Percentiles rank a stretch among this genome's conserved stretches.
phyloP scores from a whole-genome alignment of 2,797 vertebrate genomes.

The Melanotaenia trifasciata region DNA sequence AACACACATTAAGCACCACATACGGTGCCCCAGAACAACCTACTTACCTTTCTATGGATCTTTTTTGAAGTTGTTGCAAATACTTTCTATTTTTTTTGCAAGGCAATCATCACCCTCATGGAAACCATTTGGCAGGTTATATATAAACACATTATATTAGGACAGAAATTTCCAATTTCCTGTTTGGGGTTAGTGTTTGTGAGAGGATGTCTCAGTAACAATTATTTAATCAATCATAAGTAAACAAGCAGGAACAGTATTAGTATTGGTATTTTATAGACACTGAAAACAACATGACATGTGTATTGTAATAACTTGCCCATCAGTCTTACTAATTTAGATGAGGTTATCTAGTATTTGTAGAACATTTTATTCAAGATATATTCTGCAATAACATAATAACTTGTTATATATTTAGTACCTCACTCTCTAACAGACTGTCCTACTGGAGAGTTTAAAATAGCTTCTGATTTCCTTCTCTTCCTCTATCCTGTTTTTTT shows the following conservation, averaged over 20 bases:
- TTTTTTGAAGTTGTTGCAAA: too few species aligned
- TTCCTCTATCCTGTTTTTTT: background rate
- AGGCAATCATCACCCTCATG: too few species aligned
- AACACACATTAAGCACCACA: too few species aligned
- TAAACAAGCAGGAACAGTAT: background rate
- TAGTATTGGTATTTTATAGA: background rate
- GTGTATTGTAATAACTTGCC: background rate
- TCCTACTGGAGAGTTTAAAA: slow-evolving; percentile 30
- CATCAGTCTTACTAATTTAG: background rate
- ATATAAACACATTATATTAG: too few species aligned
- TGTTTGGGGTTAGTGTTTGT: too few species aligned
- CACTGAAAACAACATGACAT: background rate
- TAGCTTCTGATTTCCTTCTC: slow-evolving; percentile 6
- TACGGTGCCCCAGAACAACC: too few species aligned
- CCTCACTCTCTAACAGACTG: background rate
- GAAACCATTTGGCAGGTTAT: too few species aligned
- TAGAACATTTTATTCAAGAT: background rate
- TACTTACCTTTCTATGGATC: too few species aligned
- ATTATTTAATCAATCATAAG: too few species aligned
- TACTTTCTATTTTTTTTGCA: too few species aligned
- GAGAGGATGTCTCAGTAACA: too few species aligned
- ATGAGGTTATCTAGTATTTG: background rate
- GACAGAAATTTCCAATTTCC: too few species aligned
- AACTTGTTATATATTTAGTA: slow-evolving; percentile 3
- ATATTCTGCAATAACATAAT: background rate